These are phyloP conservation scores for Willowsia nigromaculata DNA, from an alignment of 2,888 invertebrate species.

Conservation along the genomic window DNA sequence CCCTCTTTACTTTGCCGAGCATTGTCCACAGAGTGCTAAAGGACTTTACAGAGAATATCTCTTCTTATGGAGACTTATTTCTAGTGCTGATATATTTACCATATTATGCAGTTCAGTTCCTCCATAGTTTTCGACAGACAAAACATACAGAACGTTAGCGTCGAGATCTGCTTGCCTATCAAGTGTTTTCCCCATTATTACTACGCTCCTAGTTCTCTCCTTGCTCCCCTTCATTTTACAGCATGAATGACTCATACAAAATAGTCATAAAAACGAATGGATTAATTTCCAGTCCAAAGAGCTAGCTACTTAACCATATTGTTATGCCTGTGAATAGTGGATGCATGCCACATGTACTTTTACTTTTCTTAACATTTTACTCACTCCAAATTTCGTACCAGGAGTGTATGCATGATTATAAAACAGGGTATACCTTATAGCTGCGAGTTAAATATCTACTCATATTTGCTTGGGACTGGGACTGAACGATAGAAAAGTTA, in stretches of 20 bases:
- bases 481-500: slow-evolving; percentile 5
- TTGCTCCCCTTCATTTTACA: slow-evolving; percentile 53
- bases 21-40: too few species aligned
- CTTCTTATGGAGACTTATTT: too few species aligned
- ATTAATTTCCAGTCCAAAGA: slow-evolving; percentile 58
- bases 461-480: not conserved
- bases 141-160: not conserved
- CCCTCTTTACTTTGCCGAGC: too few species aligned
- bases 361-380: not conserved
- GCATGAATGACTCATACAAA: slow-evolving; percentile 65
- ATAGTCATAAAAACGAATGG: slow-evolving; percentile 65
- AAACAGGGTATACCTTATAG: too few species aligned
- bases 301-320: slow-evolving; percentile 30
- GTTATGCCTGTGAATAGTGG: not conserved
- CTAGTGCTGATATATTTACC: not conserved
- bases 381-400: not conserved
- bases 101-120: not conserved
- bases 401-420: not conserved
- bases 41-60: too few species aligned
- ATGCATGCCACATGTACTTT: not conserved
- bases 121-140: not conserved
- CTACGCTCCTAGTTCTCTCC: not conserved
- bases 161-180: slow-evolving; percentile 45
- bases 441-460: too few species aligned
- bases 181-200: slow-evolving; percentile 49